Conservation (phyloP, 2,888 invertebrate genomes). For the Amphipoea oculea region DNA sequence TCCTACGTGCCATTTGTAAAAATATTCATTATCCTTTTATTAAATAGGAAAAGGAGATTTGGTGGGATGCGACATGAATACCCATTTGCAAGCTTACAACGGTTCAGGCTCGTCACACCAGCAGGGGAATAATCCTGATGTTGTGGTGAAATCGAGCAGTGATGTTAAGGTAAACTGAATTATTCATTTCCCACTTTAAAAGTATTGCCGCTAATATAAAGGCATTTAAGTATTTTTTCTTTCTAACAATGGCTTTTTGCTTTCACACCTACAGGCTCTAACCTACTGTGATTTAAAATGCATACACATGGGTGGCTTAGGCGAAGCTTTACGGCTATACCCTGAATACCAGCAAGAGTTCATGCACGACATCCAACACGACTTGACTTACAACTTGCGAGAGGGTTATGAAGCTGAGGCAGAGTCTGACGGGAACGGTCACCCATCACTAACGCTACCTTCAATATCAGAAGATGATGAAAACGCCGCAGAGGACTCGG, state of each 20-base stretch:
- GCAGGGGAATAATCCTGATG: slow-evolving; percentile 92
- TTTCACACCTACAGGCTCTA: slow-evolving; percentile 91
- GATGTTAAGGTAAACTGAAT: slow-evolving; percentile 93
- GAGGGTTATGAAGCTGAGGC: slow-evolving; percentile 97
- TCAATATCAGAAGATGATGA: slow-evolving; percentile 99
- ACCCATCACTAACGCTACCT: slow-evolving; percentile 95
- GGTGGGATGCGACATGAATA: slow-evolving; percentile 97
- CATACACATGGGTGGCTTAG: slow-evolving; percentile 96
- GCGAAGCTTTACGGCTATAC: slow-evolving; percentile 96
- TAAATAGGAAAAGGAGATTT: slow-evolving; percentile 97
- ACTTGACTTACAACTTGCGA: slow-evolving; percentile 97
- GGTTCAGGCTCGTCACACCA: slow-evolving; percentile 89
- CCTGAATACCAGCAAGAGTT: slow-evolving; percentile 99
- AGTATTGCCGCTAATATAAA: neutral
- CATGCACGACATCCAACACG: slow-evolving; percentile 98
- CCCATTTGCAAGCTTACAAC: slow-evolving; percentile 93
- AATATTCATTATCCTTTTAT: slow-evolving; percentile 65
- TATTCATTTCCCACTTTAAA: slow-evolving; percentile 33
- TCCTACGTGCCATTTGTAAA: slow-evolving; percentile 18
- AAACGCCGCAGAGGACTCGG: slow-evolving; percentile 94
- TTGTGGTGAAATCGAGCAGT: slow-evolving; percentile 97
- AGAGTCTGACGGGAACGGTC: slow-evolving; percentile 94
- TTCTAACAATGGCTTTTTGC: neutral
- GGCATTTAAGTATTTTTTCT: neutral
- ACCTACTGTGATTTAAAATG: slow-evolving; percentile 99